phyloP scores from a whole-genome alignment of 2,888 invertebrate species.

The Pristionchus fissidentatus region DNA sequence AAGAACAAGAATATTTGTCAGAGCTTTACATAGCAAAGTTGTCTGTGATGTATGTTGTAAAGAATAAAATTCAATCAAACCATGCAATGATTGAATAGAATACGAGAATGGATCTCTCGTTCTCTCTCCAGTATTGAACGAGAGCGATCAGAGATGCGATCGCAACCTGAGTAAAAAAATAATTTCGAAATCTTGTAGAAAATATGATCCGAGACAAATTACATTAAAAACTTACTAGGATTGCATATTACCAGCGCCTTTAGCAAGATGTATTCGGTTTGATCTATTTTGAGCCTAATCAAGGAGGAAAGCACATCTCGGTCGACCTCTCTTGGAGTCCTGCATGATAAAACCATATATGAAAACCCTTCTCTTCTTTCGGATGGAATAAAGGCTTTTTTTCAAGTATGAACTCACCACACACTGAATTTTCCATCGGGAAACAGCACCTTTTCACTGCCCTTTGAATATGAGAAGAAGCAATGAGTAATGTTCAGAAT shows the following conservation, averaged over 20 bases:
- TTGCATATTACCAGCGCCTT: background rate
- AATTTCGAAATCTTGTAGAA: background rate
- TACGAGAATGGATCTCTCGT: background rate
- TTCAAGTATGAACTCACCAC: background rate
- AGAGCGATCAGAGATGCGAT: background rate
- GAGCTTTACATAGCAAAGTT: too few species aligned
- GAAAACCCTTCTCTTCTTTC: background rate
- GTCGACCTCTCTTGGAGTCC: background rate
- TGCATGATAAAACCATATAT: too few species aligned
- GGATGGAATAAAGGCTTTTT: background rate
- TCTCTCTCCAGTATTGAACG: background rate
- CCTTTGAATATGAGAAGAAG: background rate
- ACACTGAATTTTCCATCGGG: background rate
- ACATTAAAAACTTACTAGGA: background rate
- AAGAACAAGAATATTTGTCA: background rate
- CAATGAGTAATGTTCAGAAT: background rate
- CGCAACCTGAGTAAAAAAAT: background rate
- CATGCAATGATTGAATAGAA: slow-evolving; percentile 21
- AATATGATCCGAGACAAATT: too few species aligned
- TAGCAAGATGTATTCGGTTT: background rate
- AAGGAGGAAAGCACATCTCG: background rate
- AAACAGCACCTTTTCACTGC: background rate
- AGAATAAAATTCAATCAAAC: background rate
- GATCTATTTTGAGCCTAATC: background rate
- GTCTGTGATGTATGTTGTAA: too few species aligned